Percentiles rank a stretch among this genome's conserved stretches.
These are phyloP conservation scores for Lucilia sericata DNA, from an alignment of 1,140 invertebrate genomes.

Conservation along the genomic window DNA sequence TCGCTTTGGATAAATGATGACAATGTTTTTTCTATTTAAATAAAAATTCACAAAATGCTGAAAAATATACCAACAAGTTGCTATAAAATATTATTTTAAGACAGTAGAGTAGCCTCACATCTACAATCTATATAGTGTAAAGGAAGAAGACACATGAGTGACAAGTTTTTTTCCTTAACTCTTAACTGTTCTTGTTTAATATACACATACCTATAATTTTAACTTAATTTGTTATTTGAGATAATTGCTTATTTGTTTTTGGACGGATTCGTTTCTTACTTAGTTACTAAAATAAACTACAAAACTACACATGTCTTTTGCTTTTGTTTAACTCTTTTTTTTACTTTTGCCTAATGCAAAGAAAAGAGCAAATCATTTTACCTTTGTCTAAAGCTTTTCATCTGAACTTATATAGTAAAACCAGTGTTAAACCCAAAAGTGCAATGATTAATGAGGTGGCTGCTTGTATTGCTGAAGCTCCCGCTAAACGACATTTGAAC, in stretches of 20 bases:
- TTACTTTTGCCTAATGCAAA: background rate
- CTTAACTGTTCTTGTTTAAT: conserved; percentile 9
- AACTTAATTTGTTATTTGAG: conserved; percentile 37
- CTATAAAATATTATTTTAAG: background rate
- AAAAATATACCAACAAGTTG: background rate
- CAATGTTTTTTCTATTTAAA: conserved; percentile 54
- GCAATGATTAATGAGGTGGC: conserved; percentile 64
- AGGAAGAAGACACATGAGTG: conserved; percentile 24
- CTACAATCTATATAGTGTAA: background rate
- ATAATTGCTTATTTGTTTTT: conserved; percentile 39
- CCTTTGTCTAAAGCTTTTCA: conserved; percentile 49
- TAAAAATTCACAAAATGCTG: conserved; percentile 3
- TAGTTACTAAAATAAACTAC: conserved; percentile 44
- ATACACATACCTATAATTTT: background rate
- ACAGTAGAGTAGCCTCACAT: background rate
- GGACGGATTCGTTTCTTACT: conserved; percentile 45
- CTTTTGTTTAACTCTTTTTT: background rate
- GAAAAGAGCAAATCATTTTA: background rate
- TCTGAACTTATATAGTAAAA: conserved; percentile 65
- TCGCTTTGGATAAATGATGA: conserved; percentile 68
- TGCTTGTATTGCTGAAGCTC: conserved; percentile 75
- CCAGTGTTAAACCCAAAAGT: conserved; percentile 59
- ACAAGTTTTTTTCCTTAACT: conserved; percentile 27
- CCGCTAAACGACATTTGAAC: conserved; percentile 92
- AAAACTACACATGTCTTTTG: conserved; percentile 26